These are phyloP conservation scores for Oncopeltus fasciatus DNA, from an alignment of 1,140 invertebrate species.

Conservation along the genomic window DNA sequence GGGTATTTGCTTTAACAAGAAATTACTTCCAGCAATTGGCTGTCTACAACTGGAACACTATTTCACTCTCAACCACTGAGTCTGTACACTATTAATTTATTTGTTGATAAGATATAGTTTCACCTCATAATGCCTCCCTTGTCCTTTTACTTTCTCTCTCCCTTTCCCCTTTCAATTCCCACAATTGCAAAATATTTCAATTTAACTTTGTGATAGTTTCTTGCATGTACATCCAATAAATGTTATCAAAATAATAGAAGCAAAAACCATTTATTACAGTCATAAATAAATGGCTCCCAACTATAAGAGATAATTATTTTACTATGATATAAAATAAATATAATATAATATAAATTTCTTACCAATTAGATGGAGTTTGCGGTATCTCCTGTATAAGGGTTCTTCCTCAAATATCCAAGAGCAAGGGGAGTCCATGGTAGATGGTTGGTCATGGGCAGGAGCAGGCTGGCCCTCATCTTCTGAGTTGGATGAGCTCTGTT, in stretches of 20 bases:
- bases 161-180: no score
- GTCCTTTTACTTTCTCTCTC: no score
- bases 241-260: background rate
- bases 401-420: conserved; percentile 26
- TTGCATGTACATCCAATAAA: background rate
- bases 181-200: background rate
- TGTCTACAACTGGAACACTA: no score
- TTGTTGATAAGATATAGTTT: no score
- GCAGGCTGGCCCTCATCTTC: conserved; percentile 27
- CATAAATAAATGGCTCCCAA: background rate
- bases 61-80: no score
- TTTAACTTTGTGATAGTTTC: background rate
- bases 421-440: background rate
- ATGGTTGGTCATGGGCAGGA: conserved; percentile 25
- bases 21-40: no score
- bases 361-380: conserved; percentile 49
- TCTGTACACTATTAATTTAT: no score
- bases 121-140: no score
- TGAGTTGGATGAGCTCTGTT: conserved; percentile 5
- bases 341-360: background rate
- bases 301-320: background rate
- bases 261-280: background rate
- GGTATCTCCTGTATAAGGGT: conserved; percentile 39
- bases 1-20: no score
- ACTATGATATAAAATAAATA: background rate